Percentiles rank a stretch among this genome's conserved stretches.
These are phyloP conservation scores for Echinops telfairi DNA, from an alignment of 2,113 vertebrate species.

Conservation along the genomic window DNA sequence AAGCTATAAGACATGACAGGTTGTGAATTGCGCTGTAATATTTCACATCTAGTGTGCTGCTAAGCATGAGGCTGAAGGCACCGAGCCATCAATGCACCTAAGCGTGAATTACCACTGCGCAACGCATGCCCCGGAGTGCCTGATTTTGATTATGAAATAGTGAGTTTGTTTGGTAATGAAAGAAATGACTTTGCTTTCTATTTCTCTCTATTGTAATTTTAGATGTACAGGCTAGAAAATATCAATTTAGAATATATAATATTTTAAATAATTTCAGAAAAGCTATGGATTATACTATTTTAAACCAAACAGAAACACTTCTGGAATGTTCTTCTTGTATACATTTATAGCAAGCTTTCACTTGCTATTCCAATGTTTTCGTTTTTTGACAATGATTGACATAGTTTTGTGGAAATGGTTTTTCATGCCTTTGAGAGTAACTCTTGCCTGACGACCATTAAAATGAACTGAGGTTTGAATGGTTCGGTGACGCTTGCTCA, in stretches of 20 bases:
- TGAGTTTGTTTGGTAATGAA: constrained; percentile 47
- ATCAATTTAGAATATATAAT: not conserved
- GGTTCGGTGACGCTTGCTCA: not conserved
- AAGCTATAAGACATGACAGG: constrained; percentile 75
- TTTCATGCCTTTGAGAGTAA: not conserved
- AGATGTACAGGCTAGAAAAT: not conserved
- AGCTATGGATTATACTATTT: not conserved
- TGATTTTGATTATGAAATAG: constrained; percentile 68
- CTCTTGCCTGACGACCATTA: not conserved
- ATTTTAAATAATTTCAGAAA: constrained; percentile 48
- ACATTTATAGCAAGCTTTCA: not conserved
- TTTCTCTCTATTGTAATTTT: constrained; percentile 32
- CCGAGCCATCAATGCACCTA: constrained; percentile 52
- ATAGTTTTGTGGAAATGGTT: constrained; percentile 30
- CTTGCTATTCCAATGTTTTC: not conserved
- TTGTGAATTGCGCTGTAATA: constrained; percentile 77
- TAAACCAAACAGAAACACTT: not conserved
- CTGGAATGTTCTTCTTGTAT: not conserved
- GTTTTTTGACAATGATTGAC: not conserved
- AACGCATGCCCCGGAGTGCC: not conserved
- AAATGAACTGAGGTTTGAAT: constrained; percentile 23
- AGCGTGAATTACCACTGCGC: constrained; percentile 51
- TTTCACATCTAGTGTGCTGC: constrained; percentile 71
- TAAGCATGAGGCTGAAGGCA: constrained; percentile 61
- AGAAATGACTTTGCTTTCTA: constrained; percentile 23